Percentiles rank a stretch among this genome's conserved stretches.
Conservation (phyloP, 2,888 invertebrate genomes). For the Hemistola chrysoprasaria region DNA sequence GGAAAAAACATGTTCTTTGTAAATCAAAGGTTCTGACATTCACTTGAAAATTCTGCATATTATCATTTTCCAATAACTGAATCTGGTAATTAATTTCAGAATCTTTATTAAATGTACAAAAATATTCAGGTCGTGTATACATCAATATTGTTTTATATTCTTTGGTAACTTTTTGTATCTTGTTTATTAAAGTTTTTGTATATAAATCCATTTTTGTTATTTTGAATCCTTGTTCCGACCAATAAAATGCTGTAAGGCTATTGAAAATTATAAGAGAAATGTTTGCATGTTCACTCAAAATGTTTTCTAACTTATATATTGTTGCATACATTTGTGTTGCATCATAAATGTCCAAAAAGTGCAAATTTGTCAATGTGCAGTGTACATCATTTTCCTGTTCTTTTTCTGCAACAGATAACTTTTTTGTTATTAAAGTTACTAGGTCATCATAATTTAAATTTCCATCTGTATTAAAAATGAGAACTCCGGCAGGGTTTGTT, state of each 20-base stretch:
- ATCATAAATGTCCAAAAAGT: slow-evolving; percentile 63
- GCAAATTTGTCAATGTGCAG: slow-evolving; percentile 46
- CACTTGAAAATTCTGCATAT: slow-evolving; percentile 29
- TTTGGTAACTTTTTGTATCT: slow-evolving; percentile 68
- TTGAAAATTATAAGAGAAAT: slow-evolving; percentile 68
- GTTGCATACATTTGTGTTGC: slow-evolving; percentile 62
- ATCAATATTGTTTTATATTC: slow-evolving; percentile 74
- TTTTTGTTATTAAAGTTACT: slow-evolving; percentile 35
- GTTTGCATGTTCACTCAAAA: slow-evolving; percentile 56
- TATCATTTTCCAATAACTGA: slow-evolving; percentile 37
- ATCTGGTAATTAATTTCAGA: slow-evolving; percentile 61
- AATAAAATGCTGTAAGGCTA: slow-evolving; percentile 75
- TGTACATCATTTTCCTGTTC: slow-evolving; percentile 30
- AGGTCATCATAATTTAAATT: slow-evolving; percentile 53
- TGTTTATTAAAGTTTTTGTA: slow-evolving; percentile 60
- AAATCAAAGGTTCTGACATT: slow-evolving; percentile 37
- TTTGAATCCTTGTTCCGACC: slow-evolving; percentile 74
- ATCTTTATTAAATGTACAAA: slow-evolving; percentile 65
- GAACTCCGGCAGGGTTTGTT: slow-evolving; percentile 50
- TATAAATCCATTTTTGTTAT: slow-evolving; percentile 76
- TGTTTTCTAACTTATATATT: slow-evolving; percentile 65
- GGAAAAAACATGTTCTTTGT: slow-evolving; percentile 35
- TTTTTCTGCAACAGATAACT: slow-evolving; percentile 15
- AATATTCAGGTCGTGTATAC: slow-evolving; percentile 79
- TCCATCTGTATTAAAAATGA: slow-evolving; percentile 70